Conservation (phyloP, 2,888 invertebrate species). For the Eristalinus sepulchralis region DNA sequence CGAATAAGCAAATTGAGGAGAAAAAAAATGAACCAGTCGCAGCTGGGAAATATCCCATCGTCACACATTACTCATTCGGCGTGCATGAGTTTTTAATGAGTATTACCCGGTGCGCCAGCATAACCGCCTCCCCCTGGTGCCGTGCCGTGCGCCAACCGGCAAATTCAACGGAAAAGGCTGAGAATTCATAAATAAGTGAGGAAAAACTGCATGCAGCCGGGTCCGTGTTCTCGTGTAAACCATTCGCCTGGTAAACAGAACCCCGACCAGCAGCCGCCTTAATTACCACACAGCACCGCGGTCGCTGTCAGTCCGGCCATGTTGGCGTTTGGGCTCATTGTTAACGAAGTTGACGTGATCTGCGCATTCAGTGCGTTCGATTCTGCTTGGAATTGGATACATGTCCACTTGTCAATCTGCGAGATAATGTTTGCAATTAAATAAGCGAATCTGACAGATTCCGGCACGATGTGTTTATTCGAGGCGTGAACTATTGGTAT, state of each 20-base stretch:
- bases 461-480: conserved; percentile 61
- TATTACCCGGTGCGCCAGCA: conserved; percentile 19
- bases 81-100: conserved; percentile 39
- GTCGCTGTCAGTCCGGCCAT: conserved; percentile 4
- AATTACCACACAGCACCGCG: conserved; percentile 7
- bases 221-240: conserved; percentile 33
- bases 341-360: conserved; percentile 25
- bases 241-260: conserved; percentile 27
- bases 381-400: background rate
- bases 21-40: conserved; percentile 23
- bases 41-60: conserved; percentile 56
- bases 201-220: conserved; percentile 24
- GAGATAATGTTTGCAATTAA: conserved; percentile 54
- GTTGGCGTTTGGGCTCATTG: conserved; percentile 27
- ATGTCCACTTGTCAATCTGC: conserved; percentile 59
- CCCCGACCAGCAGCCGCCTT: conserved; percentile 23
- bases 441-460: conserved; percentile 60
- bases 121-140: conserved; percentile 2
- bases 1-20: background rate
- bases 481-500: conserved; percentile 61
- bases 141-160: conserved; percentile 13
- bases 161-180: conserved; percentile 44
- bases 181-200: conserved; percentile 51
- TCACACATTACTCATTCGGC: conserved; percentile 51
- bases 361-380: conserved; percentile 26